These are phyloP conservation scores for Thereva unica DNA, from an alignment of 2,888 invertebrate species.

Conservation along the genomic window DNA sequence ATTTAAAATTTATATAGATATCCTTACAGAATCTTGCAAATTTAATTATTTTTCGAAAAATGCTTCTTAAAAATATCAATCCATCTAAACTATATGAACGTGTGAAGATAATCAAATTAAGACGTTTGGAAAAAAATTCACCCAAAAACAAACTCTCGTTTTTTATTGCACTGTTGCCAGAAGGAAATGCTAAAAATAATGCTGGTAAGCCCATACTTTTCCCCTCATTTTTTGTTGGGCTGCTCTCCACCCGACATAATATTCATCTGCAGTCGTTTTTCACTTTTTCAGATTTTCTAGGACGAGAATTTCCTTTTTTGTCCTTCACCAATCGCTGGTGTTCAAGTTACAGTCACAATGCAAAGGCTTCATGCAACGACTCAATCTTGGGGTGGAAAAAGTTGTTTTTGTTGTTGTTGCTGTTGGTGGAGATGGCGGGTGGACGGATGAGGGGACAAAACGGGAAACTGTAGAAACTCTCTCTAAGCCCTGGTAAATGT, in stretches of 20 bases:
- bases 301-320: constrained; percentile 11
- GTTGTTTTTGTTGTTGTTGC: constrained; percentile 11
- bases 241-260: constrained; percentile 20
- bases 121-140: no score
- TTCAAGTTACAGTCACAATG: constrained; percentile 19
- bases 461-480: constrained; percentile 4
- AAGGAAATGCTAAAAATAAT: constrained; percentile 23
- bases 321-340: constrained; percentile 22
- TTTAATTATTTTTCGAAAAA: no score
- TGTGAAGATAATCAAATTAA: no score
- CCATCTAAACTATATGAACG: no score
- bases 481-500: not conserved
- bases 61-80: no score
- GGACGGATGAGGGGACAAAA: constrained; percentile 7
- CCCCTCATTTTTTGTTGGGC: not conserved
- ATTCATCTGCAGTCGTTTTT: constrained; percentile 34
- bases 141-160: constrained; percentile 19
- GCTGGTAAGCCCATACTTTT: not conserved
- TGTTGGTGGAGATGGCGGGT: constrained; percentile 10
- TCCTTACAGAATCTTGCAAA: no score
- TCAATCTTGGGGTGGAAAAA: constrained; percentile 17
- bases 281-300: constrained; percentile 25
- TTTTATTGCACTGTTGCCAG: constrained; percentile 34
- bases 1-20: no score
- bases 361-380: constrained; percentile 22